Evolutionary conservation across 2,797 vertebrate genomes (phyloP), one percentile per base, ranked within the genome.

Genomic region (Leucoraja ocellata): DNA sequence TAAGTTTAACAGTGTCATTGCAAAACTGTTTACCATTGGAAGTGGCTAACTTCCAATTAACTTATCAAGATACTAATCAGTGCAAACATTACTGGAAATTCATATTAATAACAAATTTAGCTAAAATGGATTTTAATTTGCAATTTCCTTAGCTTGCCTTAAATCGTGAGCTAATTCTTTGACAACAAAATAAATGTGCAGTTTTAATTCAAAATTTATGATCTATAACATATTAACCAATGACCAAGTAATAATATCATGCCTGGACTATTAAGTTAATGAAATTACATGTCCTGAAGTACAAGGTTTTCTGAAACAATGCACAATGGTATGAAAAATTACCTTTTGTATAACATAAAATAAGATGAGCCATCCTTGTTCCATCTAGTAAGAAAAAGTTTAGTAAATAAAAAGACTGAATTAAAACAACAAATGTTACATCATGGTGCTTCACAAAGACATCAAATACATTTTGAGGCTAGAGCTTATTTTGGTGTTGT

Each of bases 331-430:
- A 21, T 88, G 58, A 74, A 74, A 80, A 79, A 32, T 65, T 97
- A 99, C 98, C 98, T 97, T 98, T 94, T 98, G 96, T 95, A 99
- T 97, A 94, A 99, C 96, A 93, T 98, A 98, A 93, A 98, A 97
- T 93, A 98, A 95, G 93, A 98, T 95, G 94, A 94, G 94, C 97
- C 98, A 99, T 54, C 96, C 96, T 58, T 98, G 96, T 93, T 98
- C 95, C 97, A 98, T 97, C 98, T 99, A 94, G 93, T 74, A 92
- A 54, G 21, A 63, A 92, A 76, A 92, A 54, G 39, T 74, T 7
- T 54, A 74, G 28, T 92, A 13, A 76, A 25, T 92, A 54, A 74
- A 91, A 46, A 54, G 23, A 25, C 28, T 54, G 11, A 46, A 46
- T 68, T 21, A 68, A 14, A 68, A 68, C 16, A 65, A 65, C 5